Evolutionary conservation across 2,797 vertebrate species (phyloP).

Genomic region (Xiphophorus birchmanni): DNA sequence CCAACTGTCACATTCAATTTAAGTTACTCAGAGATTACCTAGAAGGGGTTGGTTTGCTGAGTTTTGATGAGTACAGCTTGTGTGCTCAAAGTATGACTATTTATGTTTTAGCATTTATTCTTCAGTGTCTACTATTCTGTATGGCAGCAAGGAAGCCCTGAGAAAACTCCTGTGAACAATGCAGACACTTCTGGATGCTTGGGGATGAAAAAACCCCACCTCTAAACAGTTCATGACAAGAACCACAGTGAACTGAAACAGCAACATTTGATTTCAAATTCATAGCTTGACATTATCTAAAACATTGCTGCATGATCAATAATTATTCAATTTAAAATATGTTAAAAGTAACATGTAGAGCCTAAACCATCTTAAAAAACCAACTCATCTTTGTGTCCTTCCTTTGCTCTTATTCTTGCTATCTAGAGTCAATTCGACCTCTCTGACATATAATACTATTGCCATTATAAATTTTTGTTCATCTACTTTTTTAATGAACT

Average conservation of each 20-base stretch:
- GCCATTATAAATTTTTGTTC: not conserved
- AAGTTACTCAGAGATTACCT: not conserved
- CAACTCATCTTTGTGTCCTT: not conserved
- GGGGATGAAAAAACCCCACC: not conserved
- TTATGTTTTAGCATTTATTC: not conserved
- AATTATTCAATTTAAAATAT: not conserved
- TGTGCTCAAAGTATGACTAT: not conserved
- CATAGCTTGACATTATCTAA: not conserved
- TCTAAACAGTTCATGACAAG: not conserved
- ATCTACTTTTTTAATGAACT: not conserved
- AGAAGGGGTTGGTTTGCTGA: not conserved
- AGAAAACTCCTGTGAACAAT: not conserved
- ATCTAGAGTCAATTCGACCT: not conserved
- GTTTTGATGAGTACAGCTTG: not conserved
- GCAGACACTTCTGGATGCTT: not conserved
- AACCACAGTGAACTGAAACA: not conserved
- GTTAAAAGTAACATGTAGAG: not conserved
- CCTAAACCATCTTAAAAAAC: not conserved
- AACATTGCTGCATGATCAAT: not conserved
- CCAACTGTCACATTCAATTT: not conserved
- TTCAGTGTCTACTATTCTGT: not conserved
- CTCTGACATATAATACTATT: not conserved
- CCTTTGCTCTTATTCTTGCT: no score
- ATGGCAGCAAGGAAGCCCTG: not conserved
- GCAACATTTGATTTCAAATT: not conserved